Conservation (phyloP, 2,888 invertebrate species). For the Patella caerulea region DNA sequence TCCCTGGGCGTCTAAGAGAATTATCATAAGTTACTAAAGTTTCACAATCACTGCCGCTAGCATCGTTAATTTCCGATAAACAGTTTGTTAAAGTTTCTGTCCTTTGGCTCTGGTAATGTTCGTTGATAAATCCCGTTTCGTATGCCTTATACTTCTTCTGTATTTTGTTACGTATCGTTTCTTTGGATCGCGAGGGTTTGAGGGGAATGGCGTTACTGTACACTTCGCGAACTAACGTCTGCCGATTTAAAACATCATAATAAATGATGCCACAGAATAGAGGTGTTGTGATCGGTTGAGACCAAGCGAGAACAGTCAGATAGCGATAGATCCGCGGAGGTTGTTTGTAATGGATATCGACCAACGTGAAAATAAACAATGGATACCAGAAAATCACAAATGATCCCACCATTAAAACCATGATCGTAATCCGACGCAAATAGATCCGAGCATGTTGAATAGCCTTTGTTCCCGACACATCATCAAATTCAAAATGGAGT, state of each 20-base stretch:
- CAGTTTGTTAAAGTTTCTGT: neutral
- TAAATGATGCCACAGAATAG: slow-evolving; percentile 63
- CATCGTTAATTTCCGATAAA: neutral
- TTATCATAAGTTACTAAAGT: slow-evolving; percentile 1
- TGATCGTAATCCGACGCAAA: slow-evolving; percentile 51
- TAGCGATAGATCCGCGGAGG: slow-evolving; percentile 66
- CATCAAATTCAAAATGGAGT: slow-evolving; percentile 38
- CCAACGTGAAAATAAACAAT: slow-evolving; percentile 85
- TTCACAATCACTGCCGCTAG: neutral
- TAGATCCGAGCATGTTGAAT: slow-evolving; percentile 45
- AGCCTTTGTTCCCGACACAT: slow-evolving; percentile 23
- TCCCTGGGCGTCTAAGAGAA: neutral
- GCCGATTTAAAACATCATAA: slow-evolving; percentile 49
- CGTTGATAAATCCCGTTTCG: slow-evolving; percentile 32
- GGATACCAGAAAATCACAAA: slow-evolving; percentile 93
- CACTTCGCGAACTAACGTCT: slow-evolving; percentile 47
- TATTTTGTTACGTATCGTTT: slow-evolving; percentile 21
- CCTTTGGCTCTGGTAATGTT: slow-evolving; percentile 15
- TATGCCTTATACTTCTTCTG: slow-evolving; percentile 24
- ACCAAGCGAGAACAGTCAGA: slow-evolving; percentile 68
- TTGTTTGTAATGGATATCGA: slow-evolving; percentile 65
- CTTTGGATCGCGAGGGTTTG: slow-evolving; percentile 42
- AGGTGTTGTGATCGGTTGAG: slow-evolving; percentile 67
- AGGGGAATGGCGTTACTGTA: slow-evolving; percentile 56
- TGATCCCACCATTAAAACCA: slow-evolving; percentile 57